phyloP scores from a whole-genome alignment of 2,797 vertebrate species.

The Siniperca scherzeri region DNA sequence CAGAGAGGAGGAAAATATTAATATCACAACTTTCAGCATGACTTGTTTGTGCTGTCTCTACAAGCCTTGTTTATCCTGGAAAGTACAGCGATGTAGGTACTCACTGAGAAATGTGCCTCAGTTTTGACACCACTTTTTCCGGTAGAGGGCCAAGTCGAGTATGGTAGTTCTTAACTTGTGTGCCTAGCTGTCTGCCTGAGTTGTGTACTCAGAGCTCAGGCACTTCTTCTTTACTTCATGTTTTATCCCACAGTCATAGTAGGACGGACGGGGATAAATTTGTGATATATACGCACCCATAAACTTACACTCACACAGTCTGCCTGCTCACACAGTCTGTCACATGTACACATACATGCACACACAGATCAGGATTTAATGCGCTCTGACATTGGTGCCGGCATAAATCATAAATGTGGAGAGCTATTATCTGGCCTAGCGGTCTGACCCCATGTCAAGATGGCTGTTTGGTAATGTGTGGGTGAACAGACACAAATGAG shows the following conservation, averaged over 20 bases:
- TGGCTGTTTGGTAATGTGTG: not conserved
- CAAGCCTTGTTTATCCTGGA: slow-evolving; percentile 47
- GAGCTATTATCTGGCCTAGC: slow-evolving; percentile 13
- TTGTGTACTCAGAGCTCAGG: not conserved
- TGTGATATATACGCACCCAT: slow-evolving; percentile 13
- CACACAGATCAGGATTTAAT: slow-evolving; percentile 22
- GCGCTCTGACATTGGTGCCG: slow-evolving; percentile 10
- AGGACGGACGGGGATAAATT: not conserved
- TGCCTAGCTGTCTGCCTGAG: slow-evolving; percentile 31
- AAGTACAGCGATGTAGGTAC: slow-evolving; percentile 25
- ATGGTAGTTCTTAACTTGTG: slow-evolving; percentile 24
- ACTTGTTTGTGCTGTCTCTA: slow-evolving; percentile 31
- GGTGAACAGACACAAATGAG: slow-evolving; percentile 26
- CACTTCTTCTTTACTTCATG: slow-evolving; percentile 4
- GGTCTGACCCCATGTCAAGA: slow-evolving; percentile 24
- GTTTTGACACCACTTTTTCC: slow-evolving; percentile 31
- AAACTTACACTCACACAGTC: not conserved
- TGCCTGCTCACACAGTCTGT: not conserved
- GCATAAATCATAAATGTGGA: slow-evolving; percentile 36
- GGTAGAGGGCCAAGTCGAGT: slow-evolving; percentile 9
- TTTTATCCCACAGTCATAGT: slow-evolving; percentile 29
- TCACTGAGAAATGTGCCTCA: slow-evolving; percentile 22
- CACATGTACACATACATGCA: slow-evolving; percentile 9
- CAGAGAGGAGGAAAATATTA: slow-evolving; percentile 32
- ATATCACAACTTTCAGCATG: slow-evolving; percentile 19